Base-by-base conservation (phyloP, 2,113 vertebrate genomes). In the Alligator sinensis region DNA sequence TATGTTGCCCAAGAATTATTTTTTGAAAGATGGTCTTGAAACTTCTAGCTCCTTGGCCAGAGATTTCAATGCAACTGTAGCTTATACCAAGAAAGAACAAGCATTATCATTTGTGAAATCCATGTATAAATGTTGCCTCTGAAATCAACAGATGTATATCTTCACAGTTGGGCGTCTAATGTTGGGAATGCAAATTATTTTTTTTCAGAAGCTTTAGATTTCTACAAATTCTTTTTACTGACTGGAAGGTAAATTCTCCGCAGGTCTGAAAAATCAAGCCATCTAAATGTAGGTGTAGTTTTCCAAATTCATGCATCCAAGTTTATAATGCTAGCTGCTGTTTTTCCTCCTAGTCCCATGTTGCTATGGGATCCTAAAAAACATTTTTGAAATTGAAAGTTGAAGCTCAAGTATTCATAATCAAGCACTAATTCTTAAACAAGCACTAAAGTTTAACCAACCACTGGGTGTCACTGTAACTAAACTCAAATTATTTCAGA, bases 401-500 rank as follows among this genome's bases (percentile, higher is more conserved):
- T 38, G 19, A 34, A 38, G 63, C 27, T 12, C 4, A 62, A 27
- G 18, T 0, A 21, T 17, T 61, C 38, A n/a, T 6, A 16, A 78
- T 86, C 22, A 38, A n/a, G 58, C 47, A 82, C 30, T 8, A 2
- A 0, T 38, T 30, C 15, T 91, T 58, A 77, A 34, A 75, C 74
- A 10, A 28, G n/a, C 21, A 77, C 4, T 74, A 64, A 28, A 58
- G 9, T 11, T 68, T 58, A 1, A 11, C 59, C 0, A 47, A 61
- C 95, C 96, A 94, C 95, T 94, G 94, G 96, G 82, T 96, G 96
- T 93, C 95, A 80, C 80, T 80, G 17, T 93, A 89, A 80, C 87
- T 93, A 96, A 91, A 70, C 88, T 79, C 77, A 63, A 77, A 92
- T 25, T 8, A 2, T 24, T 76, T 21, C n/a, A 58, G 34, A 55